Base-by-base conservation (phyloP, 92 coral and sea anemone species). In the Diadumene lineata region DNA sequence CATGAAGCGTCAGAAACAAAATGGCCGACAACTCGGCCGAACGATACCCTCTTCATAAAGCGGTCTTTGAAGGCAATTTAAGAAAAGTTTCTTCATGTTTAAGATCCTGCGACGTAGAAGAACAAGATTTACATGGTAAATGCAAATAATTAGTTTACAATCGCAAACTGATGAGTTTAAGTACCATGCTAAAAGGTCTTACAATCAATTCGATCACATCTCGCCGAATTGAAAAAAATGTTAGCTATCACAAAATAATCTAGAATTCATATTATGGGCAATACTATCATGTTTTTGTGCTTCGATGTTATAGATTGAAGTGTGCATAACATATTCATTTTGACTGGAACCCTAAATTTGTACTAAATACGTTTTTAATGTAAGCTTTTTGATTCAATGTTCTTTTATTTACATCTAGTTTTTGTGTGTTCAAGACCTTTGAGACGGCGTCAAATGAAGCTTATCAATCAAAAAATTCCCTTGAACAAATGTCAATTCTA, bases 41-140 rank as follows among this genome's bases (percentile, higher is more conserved):
- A 57, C 86, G 86, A 31, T 94, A 73, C 70, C 98, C 97, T 50
- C 92, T 94, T 50, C 98, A 94, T 57, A 92, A 75, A 82, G 98
- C 98, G 26, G 87, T 94, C 50, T 94, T 92, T 80, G 97, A 94
- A 63, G 98, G 98, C 28, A 94, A 94, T 84, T 75, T 94, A 9
- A 84, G 98, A 26, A 94, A 92, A 66, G 96, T 94, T 66, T 94
- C 98, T 31, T 66, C 84, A 34, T 88, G 82, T 33, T 69, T 94
- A 70, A 79, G 96, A 29, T 70, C 81, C 64, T 88, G 92, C 67
- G 96, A 92, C 76, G 74, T 94, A 64, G 87, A 57, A 48, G 92
- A 92, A 71, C 88, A 79, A 84, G 98, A 94, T 82, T 55, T 85
- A 19, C 96, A 94, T 70, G 98, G 98, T 94, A 88, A 38, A 38